phyloP scores from a whole-genome alignment of 2,113 vertebrate genomes.

The Quiscalus mexicanus region DNA sequence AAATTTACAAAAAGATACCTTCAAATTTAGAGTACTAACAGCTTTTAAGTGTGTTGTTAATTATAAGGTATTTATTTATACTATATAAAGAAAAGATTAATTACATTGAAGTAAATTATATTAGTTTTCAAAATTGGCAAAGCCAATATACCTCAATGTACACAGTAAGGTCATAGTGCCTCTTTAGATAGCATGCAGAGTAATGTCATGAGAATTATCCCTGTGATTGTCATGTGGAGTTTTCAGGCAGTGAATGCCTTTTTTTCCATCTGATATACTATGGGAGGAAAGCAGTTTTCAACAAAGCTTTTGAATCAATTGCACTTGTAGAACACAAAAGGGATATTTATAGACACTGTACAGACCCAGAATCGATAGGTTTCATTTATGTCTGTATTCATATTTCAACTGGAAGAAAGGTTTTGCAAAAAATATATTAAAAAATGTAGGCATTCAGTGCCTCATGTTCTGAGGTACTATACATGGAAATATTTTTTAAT shows the following conservation, averaged over 20 bases:
- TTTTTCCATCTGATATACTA: background rate
- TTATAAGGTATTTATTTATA: background rate
- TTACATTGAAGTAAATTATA: background rate
- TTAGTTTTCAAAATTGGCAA: background rate
- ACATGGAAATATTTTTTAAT: background rate
- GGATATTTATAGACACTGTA: constrained; percentile 34
- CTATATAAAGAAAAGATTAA: background rate
- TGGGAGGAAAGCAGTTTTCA: constrained; percentile 23
- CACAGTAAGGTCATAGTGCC: background rate
- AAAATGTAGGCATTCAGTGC: background rate
- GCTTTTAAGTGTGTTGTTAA: background rate
- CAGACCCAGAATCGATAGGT: background rate
- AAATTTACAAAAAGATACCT: background rate
- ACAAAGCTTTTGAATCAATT: constrained; percentile 44
- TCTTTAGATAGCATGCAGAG: background rate
- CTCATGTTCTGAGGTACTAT: background rate
- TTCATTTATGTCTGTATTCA: background rate
- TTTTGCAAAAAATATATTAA: background rate
- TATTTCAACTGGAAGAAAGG: background rate
- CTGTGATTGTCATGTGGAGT: constrained; percentile 30
- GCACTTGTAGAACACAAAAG: constrained; percentile 20
- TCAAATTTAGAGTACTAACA: background rate
- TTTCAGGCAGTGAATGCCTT: constrained; percentile 29
- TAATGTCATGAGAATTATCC: constrained; percentile 11
- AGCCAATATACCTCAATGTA: background rate